Conservation (phyloP, 2,113 vertebrate genomes). For the Trichechus manatus region DNA sequence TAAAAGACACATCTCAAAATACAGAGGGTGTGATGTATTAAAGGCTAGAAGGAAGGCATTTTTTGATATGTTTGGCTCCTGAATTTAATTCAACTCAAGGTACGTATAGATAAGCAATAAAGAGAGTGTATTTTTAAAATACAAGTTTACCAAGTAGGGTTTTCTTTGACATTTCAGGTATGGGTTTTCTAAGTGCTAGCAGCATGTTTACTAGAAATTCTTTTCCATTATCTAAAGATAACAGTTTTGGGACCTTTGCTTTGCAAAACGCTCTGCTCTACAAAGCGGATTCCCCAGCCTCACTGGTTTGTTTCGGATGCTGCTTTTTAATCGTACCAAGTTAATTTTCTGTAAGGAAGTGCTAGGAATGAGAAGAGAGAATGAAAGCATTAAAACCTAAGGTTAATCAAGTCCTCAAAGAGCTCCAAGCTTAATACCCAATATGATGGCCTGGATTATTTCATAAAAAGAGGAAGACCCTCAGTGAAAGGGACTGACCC, state of each 20-base stretch:
- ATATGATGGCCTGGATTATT: background rate
- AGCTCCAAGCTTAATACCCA: background rate
- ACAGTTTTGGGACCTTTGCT: background rate
- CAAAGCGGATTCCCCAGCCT: background rate
- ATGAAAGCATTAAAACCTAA: background rate
- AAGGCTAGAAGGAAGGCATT: background rate
- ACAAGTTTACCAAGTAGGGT: constrained; percentile 3
- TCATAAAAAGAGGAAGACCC: background rate
- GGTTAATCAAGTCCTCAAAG: background rate
- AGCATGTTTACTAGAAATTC: constrained; percentile 20
- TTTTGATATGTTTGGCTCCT: constrained; percentile 13
- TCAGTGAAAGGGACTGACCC: too few species aligned
- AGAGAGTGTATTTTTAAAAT: constrained; percentile 9
- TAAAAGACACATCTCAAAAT: background rate
- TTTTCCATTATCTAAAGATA: background rate
- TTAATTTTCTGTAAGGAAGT: constrained; percentile 11
- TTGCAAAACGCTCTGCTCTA: background rate
- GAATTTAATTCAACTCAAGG: constrained; percentile 41
- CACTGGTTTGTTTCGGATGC: background rate
- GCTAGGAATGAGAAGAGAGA: background rate
- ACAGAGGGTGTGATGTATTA: background rate
- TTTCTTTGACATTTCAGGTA: constrained; percentile 41
- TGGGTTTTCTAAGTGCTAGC: background rate
- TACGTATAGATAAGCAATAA: constrained; percentile 24
- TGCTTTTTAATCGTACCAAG: background rate